Conservation (phyloP, 2,888 invertebrate species). For the Synanthedon myopaeformis region DNA sequence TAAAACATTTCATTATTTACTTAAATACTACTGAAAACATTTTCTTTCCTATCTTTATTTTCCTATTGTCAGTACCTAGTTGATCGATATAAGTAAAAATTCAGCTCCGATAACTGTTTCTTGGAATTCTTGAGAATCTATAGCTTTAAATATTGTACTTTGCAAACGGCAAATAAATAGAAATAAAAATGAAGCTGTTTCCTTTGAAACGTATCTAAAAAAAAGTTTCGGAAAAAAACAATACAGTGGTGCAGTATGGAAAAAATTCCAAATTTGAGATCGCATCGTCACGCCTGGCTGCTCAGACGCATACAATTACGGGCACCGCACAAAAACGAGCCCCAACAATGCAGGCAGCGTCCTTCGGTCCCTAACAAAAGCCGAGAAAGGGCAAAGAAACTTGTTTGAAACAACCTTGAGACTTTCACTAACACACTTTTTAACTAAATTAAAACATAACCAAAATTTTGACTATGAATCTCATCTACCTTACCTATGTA, state of each 20-base stretch:
- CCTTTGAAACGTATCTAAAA: neutral
- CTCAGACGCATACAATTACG: constrained; percentile 65
- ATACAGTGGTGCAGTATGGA: constrained; percentile 34
- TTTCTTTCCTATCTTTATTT: too few relatives aligned
- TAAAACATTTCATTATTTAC: constrained; percentile 5
- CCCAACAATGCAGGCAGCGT: constrained; percentile 60
- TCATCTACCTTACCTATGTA: too few relatives aligned
- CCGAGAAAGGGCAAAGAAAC: constrained; percentile 68
- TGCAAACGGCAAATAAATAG: too few relatives aligned
- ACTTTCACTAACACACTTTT: constrained; percentile 62
- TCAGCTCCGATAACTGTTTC: too few relatives aligned
- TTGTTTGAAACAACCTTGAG: constrained; percentile 59
- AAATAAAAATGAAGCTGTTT: too few relatives aligned
- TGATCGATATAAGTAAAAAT: too few relatives aligned
- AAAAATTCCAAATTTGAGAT: constrained; percentile 35
- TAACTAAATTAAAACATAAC: neutral
- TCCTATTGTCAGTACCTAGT: too few relatives aligned
- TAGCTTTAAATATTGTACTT: too few relatives aligned
- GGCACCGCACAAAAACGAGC: constrained; percentile 49
- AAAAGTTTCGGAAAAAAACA: constrained; percentile 1
- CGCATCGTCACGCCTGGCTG: constrained; percentile 47
- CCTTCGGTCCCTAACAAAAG: constrained; percentile 66
- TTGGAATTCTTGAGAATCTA: too few relatives aligned
- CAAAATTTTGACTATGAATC: too few relatives aligned
- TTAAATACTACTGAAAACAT: too few relatives aligned